Percentiles rank a stretch among this genome's conserved stretches.
Evolutionary conservation across 2,797 vertebrate species (phyloP).

Genomic region (Poecilia wingei): DNA sequence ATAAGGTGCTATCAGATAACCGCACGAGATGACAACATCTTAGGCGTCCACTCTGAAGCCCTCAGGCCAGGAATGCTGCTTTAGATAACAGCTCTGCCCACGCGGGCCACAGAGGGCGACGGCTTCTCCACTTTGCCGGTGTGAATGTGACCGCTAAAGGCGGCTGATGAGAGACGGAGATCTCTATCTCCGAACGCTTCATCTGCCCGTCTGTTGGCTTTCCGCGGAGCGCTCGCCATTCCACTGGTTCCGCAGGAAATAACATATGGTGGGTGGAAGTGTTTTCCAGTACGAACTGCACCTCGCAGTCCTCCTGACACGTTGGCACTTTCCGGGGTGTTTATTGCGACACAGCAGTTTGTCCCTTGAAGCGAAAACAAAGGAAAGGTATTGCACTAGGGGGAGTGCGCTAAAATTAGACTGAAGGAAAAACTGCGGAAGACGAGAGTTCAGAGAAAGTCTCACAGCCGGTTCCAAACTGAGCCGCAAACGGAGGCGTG

Average conservation of each 20-base stretch:
- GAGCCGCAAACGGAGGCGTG: neutral
- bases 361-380: constrained; percentile 32
- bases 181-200: constrained; percentile 53
- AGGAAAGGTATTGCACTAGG: constrained; percentile 37
- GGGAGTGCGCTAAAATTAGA: constrained; percentile 51
- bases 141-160: constrained; percentile 43
- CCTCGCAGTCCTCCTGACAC: constrained; percentile 52
- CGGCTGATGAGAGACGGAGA: constrained; percentile 38
- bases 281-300: constrained; percentile 59
- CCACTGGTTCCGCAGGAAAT: constrained; percentile 36
- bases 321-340: constrained; percentile 43
- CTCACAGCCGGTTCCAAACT: constrained; percentile 12
- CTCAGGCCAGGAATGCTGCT: constrained; percentile 58
- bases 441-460: constrained; percentile 29
- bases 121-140: constrained; percentile 25
- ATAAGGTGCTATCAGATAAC: constrained; percentile 71
- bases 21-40: constrained; percentile 59
- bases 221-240: constrained; percentile 32
- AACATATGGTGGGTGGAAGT: constrained; percentile 58
- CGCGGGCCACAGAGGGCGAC: constrained; percentile 20
- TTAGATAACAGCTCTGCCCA: constrained; percentile 56
- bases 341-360: constrained; percentile 63
- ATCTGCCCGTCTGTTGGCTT: constrained; percentile 38
- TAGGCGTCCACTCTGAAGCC: constrained; percentile 42
- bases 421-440: constrained; percentile 30